Percentiles rank a stretch among this genome's conserved stretches.
phyloP scores from a whole-genome alignment of 53 echinoderm and acorn worm genomes.

The Mesocentrotus franciscanus region DNA sequence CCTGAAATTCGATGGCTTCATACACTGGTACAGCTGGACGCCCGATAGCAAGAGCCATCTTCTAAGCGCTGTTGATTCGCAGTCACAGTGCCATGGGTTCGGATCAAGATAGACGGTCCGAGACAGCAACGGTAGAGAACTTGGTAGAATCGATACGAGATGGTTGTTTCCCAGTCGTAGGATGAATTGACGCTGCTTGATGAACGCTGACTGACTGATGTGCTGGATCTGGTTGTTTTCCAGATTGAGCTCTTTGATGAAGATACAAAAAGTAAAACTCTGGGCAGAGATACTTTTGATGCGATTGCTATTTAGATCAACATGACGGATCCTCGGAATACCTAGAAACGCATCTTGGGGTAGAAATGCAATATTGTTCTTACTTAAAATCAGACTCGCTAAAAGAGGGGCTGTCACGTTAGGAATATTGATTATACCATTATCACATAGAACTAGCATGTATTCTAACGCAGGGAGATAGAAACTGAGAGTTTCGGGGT shows the following conservation, averaged over 20 bases:
- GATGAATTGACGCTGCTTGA: neutral
- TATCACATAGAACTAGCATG: neutral
- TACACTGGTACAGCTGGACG: neutral
- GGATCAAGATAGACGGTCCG: slow-evolving; percentile 12
- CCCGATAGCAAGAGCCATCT: neutral
- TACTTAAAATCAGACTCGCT: neutral
- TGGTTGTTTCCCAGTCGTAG: slow-evolving; percentile 30
- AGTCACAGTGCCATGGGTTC: slow-evolving; percentile 26
- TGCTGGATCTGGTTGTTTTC: slow-evolving; percentile 18
- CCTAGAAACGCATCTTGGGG: neutral
- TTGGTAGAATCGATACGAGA: slow-evolving; percentile 4
- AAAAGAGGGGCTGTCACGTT: neutral
- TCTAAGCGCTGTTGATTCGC: slow-evolving; percentile 7
- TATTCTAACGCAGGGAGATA: neutral
- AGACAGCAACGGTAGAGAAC: neutral
- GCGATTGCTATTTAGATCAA: neutral
- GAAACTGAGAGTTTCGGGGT: neutral
- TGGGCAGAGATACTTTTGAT: neutral
- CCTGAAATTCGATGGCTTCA: neutral
- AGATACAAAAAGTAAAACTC: neutral
- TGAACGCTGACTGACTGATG: slow-evolving; percentile 18
- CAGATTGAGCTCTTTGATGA: neutral
- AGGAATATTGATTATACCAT: neutral
- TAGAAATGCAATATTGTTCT: neutral
- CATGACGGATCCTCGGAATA: neutral